Evolutionary conservation across 1,140 invertebrate genomes (phyloP), one percentile per base, ranked within the genome.

Genomic region (Acromyrmex heyeri): DNA sequence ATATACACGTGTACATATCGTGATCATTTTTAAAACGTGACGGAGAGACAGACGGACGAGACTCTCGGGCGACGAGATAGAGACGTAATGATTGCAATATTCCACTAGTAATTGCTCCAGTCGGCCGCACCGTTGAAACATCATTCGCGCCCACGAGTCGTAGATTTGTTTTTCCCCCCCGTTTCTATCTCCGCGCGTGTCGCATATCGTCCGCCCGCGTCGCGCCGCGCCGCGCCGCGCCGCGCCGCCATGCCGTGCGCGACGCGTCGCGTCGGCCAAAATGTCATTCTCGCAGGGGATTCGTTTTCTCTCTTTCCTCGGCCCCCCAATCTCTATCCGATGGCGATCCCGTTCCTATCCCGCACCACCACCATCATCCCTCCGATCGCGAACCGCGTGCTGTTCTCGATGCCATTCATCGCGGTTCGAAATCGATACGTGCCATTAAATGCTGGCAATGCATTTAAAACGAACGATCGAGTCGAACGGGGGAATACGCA

Each of bases 31-130:
- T 76, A 90, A 83, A 75, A 50, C 38, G 69, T 53, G 64, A 81
- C 61, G 61, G 64, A 44, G 86, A 53, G 86, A 53, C 61, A 76
- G 86, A 87, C 67, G 65, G 73, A 62, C 57, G 61, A 67, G 53
- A 62, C 38, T 24, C 38, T 70, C 83, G 72, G 14, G 55, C 79
- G 55, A 55, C 21, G 55, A 65, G 79, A 90, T 87, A 90, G 89
- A 90, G 86, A 88, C 89, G 88, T 90, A 90, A 90, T 90, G 89
- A 90, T 90, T 81, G 86, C 89, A 90, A 90, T 90, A 90, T 90
- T 90, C 89, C 86, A 81, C 77, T 75, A 79, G 88, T 90, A 90
- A 90, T 90, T 90, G 88, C 88, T 90, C 88, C 88, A 90, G 88
- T 90, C 86, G 88, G 86, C 89, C 88, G 61, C 88, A 81, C 85